These are phyloP conservation scores for Anas bahamensis DNA, from an alignment of 2,797 vertebrate genomes.

Conservation along the genomic window DNA sequence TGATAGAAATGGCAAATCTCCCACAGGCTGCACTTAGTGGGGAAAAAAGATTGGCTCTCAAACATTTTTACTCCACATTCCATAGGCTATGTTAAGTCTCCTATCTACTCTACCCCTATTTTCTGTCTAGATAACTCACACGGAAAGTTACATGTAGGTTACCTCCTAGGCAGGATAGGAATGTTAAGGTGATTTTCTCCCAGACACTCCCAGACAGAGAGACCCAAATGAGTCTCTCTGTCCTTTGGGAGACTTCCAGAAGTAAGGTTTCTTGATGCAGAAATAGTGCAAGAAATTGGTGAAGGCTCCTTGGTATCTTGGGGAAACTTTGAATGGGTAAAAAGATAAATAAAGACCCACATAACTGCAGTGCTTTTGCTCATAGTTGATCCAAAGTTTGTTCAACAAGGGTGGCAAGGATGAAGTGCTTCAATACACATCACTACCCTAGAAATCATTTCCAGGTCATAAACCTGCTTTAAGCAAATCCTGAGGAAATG, in stretches of 20 bases:
- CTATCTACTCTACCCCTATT: background rate
- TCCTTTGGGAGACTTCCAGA: constrained; percentile 16
- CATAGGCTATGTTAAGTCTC: background rate
- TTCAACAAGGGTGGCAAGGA: background rate
- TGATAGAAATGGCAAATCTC: background rate
- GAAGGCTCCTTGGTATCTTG: background rate
- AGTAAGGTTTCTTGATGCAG: constrained; percentile 19
- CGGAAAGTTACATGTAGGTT: background rate
- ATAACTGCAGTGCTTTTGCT: background rate
- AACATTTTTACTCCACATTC: background rate
- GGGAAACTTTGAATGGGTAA: constrained; percentile 8
- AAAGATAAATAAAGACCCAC: background rate
- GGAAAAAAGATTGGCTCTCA: background rate
- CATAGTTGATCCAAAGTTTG: background rate
- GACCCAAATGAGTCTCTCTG: background rate
- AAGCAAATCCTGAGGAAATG: background rate
- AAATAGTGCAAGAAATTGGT: constrained; percentile 17
- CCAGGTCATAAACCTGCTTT: background rate
- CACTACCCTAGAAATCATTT: background rate
- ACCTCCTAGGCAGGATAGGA: background rate
- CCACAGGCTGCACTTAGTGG: background rate
- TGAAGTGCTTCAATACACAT: background rate
- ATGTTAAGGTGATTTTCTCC: background rate
- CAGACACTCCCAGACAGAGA: background rate
- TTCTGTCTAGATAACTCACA: background rate